These are phyloP conservation scores for Apamea monoglypha DNA, from an alignment of 2,888 invertebrate genomes.

Conservation along the genomic window DNA sequence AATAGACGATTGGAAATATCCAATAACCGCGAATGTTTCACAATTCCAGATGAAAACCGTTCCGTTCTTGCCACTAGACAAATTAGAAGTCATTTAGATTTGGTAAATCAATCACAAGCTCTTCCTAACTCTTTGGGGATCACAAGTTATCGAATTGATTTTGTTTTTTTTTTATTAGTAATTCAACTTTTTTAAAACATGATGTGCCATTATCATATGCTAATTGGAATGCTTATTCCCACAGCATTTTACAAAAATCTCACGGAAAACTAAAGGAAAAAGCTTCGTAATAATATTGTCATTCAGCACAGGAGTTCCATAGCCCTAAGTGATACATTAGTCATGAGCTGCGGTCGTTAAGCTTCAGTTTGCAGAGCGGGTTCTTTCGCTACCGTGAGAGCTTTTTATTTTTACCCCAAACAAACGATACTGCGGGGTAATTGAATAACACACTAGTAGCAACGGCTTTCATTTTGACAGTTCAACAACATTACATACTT, in stretches of 20 bases:
- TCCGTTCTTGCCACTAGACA: not conserved
- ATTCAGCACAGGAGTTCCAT: slow-evolving; percentile 8
- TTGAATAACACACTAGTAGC: not conserved
- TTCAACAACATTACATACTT: not conserved
- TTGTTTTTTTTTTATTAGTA: not conserved
- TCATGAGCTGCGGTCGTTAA: slow-evolving; percentile 4
- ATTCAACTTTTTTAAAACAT: not conserved
- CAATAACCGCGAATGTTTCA: not conserved
- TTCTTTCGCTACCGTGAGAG: slow-evolving; percentile 28
- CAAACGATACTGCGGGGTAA: not conserved
- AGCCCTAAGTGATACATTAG: slow-evolving; percentile 20
- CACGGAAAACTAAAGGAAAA: slow-evolving; percentile 17
- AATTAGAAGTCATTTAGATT: not conserved
- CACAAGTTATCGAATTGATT: not conserved
- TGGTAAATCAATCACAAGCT: not conserved
- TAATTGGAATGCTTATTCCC: not conserved
- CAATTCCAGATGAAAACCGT: not conserved
- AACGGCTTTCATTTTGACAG: not conserved
- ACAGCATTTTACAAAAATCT: slow-evolving; percentile 14
- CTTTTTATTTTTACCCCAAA: not conserved
- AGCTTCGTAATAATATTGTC: not conserved
- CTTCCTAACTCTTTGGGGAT: not conserved
- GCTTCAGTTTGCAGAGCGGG: not conserved
- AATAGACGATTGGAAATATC: not conserved
- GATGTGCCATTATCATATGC: not conserved